Conservation (phyloP, 2,888 invertebrate species). For the Syritta pipiens region DNA sequence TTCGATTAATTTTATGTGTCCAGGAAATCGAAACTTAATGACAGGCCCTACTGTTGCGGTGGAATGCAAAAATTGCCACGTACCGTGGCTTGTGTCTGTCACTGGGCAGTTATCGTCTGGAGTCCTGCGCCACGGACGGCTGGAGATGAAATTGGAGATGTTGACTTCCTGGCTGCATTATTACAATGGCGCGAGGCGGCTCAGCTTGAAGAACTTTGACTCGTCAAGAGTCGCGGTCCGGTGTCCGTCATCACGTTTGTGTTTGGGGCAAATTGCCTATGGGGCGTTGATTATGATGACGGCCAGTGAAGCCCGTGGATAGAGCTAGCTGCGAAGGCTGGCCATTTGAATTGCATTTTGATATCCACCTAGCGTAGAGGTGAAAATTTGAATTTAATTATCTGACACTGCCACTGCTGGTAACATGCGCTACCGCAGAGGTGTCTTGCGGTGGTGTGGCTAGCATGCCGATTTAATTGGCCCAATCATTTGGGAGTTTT, state of each 20-base stretch:
- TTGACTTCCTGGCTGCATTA: slow-evolving; percentile 43
- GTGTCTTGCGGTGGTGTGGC: neutral
- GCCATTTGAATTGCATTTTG: slow-evolving; percentile 54
- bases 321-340: neutral
- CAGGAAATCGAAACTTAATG: slow-evolving; percentile 68
- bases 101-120: neutral
- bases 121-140: neutral
- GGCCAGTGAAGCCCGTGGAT: slow-evolving; percentile 19
- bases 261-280: slow-evolving; percentile 49
- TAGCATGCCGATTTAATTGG: slow-evolving; percentile 35
- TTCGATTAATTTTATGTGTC: slow-evolving; percentile 68
- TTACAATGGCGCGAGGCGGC: neutral
- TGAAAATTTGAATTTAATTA: slow-evolving; percentile 65
- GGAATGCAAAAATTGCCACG: slow-evolving; percentile 60
- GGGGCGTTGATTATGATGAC: slow-evolving; percentile 62
- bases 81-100: slow-evolving; percentile 52
- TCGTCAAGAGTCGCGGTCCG: slow-evolving; percentile 29
- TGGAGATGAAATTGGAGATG: slow-evolving; percentile 35
- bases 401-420: slow-evolving; percentile 43
- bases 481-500: slow-evolving; percentile 31
- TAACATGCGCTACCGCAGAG: neutral
- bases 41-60: slow-evolving; percentile 54
- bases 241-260: slow-evolving; percentile 33
- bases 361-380: slow-evolving; percentile 45
- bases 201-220: slow-evolving; percentile 51